Evolutionary conservation across 2,113 vertebrate species (phyloP).

Genomic region (Sminthopsis crassicaudata): DNA sequence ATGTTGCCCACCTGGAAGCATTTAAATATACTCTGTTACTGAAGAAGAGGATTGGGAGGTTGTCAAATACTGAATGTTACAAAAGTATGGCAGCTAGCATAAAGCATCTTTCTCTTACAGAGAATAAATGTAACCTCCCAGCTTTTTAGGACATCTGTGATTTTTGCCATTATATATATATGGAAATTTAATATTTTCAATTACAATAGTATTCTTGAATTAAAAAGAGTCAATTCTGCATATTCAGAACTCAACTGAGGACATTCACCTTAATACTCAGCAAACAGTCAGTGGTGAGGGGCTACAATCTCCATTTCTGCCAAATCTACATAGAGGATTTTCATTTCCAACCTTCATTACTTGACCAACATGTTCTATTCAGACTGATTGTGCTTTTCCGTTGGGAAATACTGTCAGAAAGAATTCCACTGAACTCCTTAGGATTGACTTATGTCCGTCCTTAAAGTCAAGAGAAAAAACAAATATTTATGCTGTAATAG

Average conservation of each 20-base stretch:
- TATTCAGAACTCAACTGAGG: background rate
- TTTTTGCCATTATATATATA: background rate
- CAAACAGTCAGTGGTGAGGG: background rate
- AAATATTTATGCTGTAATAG: background rate
- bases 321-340: background rate
- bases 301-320: background rate
- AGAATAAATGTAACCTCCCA: background rate
- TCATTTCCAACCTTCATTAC: background rate
- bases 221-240: background rate
- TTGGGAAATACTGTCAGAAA: background rate
- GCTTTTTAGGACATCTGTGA: background rate
- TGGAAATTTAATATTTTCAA: slow-evolving; percentile 14
- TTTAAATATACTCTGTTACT: background rate
- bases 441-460: background rate
- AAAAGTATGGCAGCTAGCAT: background rate
- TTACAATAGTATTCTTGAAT: background rate
- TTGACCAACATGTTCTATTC: background rate
- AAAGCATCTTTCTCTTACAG: background rate
- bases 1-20: background rate
- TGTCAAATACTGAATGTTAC: background rate
- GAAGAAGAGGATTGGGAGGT: background rate
- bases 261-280: background rate
- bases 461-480: background rate
- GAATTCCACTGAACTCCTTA: background rate
- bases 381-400: background rate